Conservation (phyloP, 2,888 invertebrate genomes). For the Caenorhabditis becei region DNA sequence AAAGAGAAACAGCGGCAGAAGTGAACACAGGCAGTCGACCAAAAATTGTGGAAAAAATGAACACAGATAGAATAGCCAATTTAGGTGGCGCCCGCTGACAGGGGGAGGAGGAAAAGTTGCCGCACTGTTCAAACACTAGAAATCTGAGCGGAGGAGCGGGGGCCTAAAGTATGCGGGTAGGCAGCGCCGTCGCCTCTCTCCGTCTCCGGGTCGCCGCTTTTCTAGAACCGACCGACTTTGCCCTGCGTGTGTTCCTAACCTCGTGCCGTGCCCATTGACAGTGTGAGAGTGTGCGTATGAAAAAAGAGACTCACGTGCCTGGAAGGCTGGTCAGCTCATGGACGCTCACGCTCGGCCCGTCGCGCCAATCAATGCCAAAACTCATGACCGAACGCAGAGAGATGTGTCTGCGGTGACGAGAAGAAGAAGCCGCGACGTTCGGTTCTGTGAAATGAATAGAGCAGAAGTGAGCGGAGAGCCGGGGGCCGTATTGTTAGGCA, state of each 20-base stretch:
- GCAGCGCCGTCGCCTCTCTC: constrained; percentile 36
- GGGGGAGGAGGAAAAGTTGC: constrained; percentile 26
- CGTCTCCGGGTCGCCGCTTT: constrained; percentile 21
- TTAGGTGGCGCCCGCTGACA: constrained; percentile 36
- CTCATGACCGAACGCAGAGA: constrained; percentile 46
- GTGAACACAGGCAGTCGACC: not conserved
- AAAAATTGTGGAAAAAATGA: constrained; percentile 16
- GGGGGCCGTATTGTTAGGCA: not conserved
- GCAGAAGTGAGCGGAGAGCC: not conserved
- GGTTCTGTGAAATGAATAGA: constrained; percentile 14
- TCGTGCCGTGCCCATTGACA: constrained; percentile 56
- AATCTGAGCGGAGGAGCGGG: constrained; percentile 32
- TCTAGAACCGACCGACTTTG: constrained; percentile 43
- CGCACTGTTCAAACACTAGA: constrained; percentile 59
- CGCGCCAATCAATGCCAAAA: constrained; percentile 51
- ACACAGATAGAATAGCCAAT: constrained; percentile 36
- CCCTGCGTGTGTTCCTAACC: constrained; percentile 59
- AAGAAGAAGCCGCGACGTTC: no score
- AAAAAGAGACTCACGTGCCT: constrained; percentile 44
- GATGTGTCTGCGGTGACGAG: not conserved
- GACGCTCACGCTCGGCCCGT: constrained; percentile 46
- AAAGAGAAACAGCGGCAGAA: not conserved
- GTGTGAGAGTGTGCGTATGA: constrained; percentile 31
- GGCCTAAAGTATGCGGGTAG: constrained; percentile 47
- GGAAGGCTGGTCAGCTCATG: constrained; percentile 48